Evolutionary conservation across 2,888 invertebrate species (phyloP), one percentile per base, ranked within the genome.

Genomic region (Julus scandinavius): DNA sequence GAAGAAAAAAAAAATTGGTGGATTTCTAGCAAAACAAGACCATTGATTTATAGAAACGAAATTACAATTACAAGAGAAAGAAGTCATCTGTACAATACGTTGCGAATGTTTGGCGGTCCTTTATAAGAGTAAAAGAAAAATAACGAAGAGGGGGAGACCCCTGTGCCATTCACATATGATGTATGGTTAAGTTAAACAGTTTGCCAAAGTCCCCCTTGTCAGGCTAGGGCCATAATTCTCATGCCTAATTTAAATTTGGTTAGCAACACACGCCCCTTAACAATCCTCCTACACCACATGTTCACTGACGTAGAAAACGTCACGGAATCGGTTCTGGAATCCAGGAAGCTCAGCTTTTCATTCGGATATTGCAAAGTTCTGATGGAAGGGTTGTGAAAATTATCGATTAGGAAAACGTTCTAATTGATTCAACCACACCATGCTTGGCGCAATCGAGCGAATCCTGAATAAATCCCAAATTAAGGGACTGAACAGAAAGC

Each of bases 141-240:
- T 11, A 80, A 80, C 29, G 11, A 80, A 38, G 38, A 38, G 38
- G 13, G 38, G 72, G 20, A 4, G 72, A 6, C 20, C 2, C 29
- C 29, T 20, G 2, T 38, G 38, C 38, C 80, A 80, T 80, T 80
- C 38, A 4, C 38, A 38, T 80, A 80, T 80, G 80, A 80, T 80
- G 29, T 80, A 80, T 80, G 80, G 29, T 80, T 20, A 80, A 80
- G 80, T 80, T 80, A 80, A 80, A 80, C 80, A 72, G 72, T 80
- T 72, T 9, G 20, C 20, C 7, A 20, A 20, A 80, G 11, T 80
- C 38, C 80, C 80, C 38, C 80, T 54, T 38, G 80, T 80, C 80
- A 80, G 80, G 63, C 2, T 72, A 72, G 63, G 80, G 20, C 38
- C 80, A 38, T 80, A 80, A 80, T 38, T 80, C 80, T 13, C 38